Evolutionary conservation across 2,888 invertebrate genomes (phyloP).

Genomic region (Drosophila neutralis): DNA sequence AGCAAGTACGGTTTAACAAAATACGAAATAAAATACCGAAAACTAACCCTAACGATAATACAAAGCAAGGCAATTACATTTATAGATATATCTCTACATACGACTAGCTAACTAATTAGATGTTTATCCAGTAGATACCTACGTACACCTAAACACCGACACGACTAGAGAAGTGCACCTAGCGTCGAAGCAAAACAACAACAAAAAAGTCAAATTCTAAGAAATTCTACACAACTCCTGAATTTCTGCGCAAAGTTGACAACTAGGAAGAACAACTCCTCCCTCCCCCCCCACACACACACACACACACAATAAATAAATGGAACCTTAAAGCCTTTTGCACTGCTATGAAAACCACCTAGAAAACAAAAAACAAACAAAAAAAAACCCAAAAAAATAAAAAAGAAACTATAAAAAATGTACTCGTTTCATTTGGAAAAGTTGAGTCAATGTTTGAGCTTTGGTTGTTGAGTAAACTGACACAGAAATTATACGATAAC

Average conservation of each 20-base stretch:
- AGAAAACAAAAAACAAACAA: slow-evolving; percentile 46
- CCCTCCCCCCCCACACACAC: slow-evolving; percentile 9
- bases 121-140: slow-evolving; percentile 42
- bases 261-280: background rate
- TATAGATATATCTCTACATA: slow-evolving; percentile 40
- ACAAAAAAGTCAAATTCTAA: background rate
- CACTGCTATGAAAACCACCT: slow-evolving; percentile 80
- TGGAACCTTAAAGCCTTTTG: slow-evolving; percentile 65
- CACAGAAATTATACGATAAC: slow-evolving; percentile 54
- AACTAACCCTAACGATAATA: slow-evolving; percentile 76
- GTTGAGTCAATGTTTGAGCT: slow-evolving; percentile 78
- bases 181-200: slow-evolving; percentile 15
- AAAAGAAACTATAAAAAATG: slow-evolving; percentile 18
- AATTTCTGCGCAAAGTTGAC: slow-evolving; percentile 7
- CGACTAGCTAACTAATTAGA: slow-evolving; percentile 46
- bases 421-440: slow-evolving; percentile 38
- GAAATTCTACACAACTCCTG: slow-evolving; percentile 14
- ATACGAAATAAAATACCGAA: slow-evolving; percentile 50
- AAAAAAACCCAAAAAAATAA: slow-evolving; percentile 3
- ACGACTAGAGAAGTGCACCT: slow-evolving; percentile 23
- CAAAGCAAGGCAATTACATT: slow-evolving; percentile 50
- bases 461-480: slow-evolving; percentile 77
- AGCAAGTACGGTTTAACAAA: slow-evolving; percentile 39
- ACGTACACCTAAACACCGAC: background rate
- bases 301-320: slow-evolving; percentile 31